These are phyloP conservation scores for Bursaphelenchus okinawaensis DNA, from an alignment of 2,888 invertebrate species.

Conservation along the genomic window DNA sequence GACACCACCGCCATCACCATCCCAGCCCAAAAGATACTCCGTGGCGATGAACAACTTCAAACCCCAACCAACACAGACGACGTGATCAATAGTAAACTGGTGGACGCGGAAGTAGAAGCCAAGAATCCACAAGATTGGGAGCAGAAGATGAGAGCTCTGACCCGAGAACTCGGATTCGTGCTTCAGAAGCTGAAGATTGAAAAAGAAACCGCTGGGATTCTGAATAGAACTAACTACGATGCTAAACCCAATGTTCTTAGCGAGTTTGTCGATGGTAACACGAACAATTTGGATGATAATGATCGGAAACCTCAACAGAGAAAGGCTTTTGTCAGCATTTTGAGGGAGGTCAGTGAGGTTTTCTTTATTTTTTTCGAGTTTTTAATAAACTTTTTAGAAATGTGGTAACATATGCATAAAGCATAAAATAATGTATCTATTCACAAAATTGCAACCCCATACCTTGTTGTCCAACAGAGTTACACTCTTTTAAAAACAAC, in stretches of 20 bases:
- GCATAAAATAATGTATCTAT: neutral
- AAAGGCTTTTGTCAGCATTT: constrained; percentile 29
- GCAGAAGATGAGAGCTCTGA: constrained; percentile 29
- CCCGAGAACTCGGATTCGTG: constrained; percentile 31
- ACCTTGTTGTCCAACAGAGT: neutral
- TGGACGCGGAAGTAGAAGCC: constrained; percentile 3
- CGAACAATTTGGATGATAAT: constrained; percentile 6
- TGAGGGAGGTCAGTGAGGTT: constrained; percentile 23
- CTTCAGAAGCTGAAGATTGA: constrained; percentile 23
- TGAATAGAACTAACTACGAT: constrained; percentile 16
- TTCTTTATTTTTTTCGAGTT: no score
- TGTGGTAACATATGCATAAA: neutral
- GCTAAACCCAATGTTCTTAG: neutral
- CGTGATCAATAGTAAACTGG: neutral
- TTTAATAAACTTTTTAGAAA: constrained; percentile 2
- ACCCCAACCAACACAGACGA: neutral
- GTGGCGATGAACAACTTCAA: neutral
- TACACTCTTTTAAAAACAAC: neutral
- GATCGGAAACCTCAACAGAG: neutral
- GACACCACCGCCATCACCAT: neutral
- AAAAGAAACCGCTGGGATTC: constrained; percentile 20
- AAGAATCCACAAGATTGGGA: constrained; percentile 25
- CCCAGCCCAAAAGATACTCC: neutral
- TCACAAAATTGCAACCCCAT: neutral
- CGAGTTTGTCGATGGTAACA: neutral